phyloP scores from a whole-genome alignment of 2,888 invertebrate species.

The Cryptosula pallasiana region DNA sequence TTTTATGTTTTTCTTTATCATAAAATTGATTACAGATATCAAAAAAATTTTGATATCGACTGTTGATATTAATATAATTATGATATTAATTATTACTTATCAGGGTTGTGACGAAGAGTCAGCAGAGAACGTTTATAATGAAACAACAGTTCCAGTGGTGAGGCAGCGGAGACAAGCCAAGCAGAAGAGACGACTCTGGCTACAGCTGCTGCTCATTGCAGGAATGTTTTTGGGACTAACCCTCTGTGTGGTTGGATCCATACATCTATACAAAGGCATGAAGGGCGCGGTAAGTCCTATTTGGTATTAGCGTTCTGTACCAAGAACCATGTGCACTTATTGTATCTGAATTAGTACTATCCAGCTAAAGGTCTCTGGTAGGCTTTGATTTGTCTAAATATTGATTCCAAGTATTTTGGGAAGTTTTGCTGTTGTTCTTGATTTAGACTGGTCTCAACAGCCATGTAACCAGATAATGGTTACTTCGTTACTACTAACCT shows the following conservation, averaged over 20 bases:
- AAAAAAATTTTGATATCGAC: no score
- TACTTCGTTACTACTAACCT: no score
- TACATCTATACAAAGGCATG: not conserved
- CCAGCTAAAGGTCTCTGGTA: no score
- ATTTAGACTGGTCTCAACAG: no score
- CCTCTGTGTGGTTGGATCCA: not conserved
- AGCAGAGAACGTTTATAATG: not conserved
- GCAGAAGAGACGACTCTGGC: not conserved
- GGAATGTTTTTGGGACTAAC: not conserved
- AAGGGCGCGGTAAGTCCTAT: not conserved
- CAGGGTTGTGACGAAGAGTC: not conserved
- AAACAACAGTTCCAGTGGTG: conserved; percentile 13
- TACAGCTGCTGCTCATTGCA: not conserved
- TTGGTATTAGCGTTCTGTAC: not conserved
- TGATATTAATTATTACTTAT: no score
- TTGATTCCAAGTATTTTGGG: no score
- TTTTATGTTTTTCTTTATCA: no score
- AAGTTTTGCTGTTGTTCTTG: no score
- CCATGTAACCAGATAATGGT: no score
- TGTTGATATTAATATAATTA: no score
- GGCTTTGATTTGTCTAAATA: no score
- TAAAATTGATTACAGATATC: no score
- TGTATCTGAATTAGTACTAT: not conserved
- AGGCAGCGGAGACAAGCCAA: not conserved
- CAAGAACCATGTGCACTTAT: not conserved